phyloP scores from a whole-genome alignment of 1,140 invertebrate genomes.

The Danaus melanippus region DNA sequence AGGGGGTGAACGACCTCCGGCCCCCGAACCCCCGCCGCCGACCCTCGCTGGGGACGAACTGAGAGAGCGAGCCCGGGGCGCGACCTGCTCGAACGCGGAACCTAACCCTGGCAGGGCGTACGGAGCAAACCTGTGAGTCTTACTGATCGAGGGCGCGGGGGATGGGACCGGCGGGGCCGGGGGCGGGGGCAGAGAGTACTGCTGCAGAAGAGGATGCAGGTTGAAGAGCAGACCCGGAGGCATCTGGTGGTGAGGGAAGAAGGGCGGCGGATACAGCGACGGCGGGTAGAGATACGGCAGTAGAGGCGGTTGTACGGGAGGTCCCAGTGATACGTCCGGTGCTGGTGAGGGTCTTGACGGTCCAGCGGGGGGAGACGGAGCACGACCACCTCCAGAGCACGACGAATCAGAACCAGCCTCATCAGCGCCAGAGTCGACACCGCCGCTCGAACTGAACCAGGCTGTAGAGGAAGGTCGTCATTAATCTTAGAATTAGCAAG shows the following conservation, averaged over 20 bases:
- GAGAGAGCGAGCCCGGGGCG: conserved; percentile 78
- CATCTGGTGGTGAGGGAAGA: conserved; percentile 79
- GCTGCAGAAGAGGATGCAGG: conserved; percentile 79
- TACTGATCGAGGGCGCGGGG: conserved; percentile 66
- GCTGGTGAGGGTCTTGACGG: conserved; percentile 80
- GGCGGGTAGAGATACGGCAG: conserved; percentile 91
- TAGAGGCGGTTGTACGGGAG: conserved; percentile 88
- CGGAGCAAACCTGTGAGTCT: conserved; percentile 87
- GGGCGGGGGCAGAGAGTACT: conserved; percentile 72
- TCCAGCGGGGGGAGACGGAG: conserved; percentile 73
- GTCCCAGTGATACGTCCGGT: conserved; percentile 89
- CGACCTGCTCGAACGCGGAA: conserved; percentile 89
- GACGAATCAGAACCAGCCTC: conserved; percentile 79
- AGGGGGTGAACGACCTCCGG: conserved; percentile 74
- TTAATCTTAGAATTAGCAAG: no score
- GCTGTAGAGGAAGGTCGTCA: conserved; percentile 44
- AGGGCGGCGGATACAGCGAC: conserved; percentile 84
- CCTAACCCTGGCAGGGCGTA: conserved; percentile 84
- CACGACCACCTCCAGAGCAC: conserved; percentile 75
- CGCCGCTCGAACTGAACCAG: conserved; percentile 74
- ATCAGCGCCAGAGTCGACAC: conserved; percentile 68
- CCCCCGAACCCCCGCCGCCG: no score
- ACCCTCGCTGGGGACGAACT: conserved; percentile 77
- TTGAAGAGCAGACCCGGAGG: conserved; percentile 84
- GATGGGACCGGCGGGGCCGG: conserved; percentile 59